Evolutionary conservation across 2,888 invertebrate species (phyloP), one percentile per base, ranked within the genome.

Genomic region (Hipparchia sbordonii): DNA sequence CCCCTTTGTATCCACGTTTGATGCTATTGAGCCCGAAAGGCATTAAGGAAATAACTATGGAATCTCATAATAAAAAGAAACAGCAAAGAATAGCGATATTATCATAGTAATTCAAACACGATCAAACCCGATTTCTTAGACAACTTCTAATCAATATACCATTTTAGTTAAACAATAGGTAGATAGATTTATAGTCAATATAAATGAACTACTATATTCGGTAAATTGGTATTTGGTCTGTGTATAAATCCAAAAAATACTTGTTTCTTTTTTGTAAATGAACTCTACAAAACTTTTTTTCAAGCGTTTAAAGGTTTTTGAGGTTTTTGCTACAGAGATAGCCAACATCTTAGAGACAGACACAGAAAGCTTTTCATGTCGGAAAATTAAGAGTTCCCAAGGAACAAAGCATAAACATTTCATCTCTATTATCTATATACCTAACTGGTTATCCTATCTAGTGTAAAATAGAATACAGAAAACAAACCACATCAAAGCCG

Each of bases 1-100:
- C 82, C 87, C 86, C 84, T 89, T 89, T 87, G 86, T 88, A 80
- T 82, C 81, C 85, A 85, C 81, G 81, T 84, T 84, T 83, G 81
- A 82, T 85, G 85, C 89, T 89, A 90, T 91, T 87, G 84, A 87
- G 80, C 85, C 80, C 79, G 83, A 81, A 84, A 82, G 76, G 78
- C 79, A 79, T 81, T 78, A 73, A 67, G 46, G 57, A 63, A 23
- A 54, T 66, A 45, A 54, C n/a, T 54, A 39, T 66, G 5, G n/a
- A 45, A 66, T 56, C 39, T 54, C 6, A 7, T 59, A 60, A 39
- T 60, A 56, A 59, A 51, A 51, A 12, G 1, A 48, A 23, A 57
- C 57, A 23, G 57, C 2, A 48, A 6, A 13, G 13, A 56, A 57
- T 57, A 23, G 23, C 57, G 13, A 57, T 23, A 57, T 6, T 6